phyloP scores from a whole-genome alignment of 2,888 invertebrate species.

The Phalangium opilio region DNA sequence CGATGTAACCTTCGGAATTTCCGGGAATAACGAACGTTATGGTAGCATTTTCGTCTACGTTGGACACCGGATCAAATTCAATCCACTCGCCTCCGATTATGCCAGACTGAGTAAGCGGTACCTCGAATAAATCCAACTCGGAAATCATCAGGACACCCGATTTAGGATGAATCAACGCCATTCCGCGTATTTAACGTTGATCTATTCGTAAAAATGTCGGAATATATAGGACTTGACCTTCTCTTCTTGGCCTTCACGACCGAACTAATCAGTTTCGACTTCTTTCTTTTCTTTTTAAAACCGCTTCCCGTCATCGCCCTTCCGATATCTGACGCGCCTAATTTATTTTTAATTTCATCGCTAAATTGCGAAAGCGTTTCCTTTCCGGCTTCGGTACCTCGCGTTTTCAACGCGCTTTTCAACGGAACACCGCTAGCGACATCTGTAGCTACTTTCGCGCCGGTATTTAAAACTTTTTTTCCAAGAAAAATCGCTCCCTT shows the following conservation, averaged over 20 bases:
- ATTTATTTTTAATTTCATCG: too few relatives aligned
- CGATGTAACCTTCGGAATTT: constrained; percentile 7
- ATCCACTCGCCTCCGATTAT: constrained; percentile 9
- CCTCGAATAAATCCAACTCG: constrained; percentile 8
- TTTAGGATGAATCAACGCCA: too few relatives aligned
- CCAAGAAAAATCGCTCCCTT: constrained; percentile 6
- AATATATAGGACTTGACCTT: too few relatives aligned
- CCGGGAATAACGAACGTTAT: constrained; percentile 8
- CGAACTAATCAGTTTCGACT: constrained; percentile 2
- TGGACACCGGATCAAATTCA: constrained; percentile 9
- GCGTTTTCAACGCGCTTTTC: background rate
- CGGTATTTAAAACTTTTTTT: constrained; percentile 5
- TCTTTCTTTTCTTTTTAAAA: constrained; percentile 8
- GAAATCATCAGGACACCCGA: constrained; percentile 1
- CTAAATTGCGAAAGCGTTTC: too few relatives aligned
- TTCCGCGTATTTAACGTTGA: too few relatives aligned
- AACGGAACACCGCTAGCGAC: constrained; percentile 3
- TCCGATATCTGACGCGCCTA: too few relatives aligned
- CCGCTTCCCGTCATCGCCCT: constrained; percentile 8
- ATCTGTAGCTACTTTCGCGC: constrained; percentile 4
- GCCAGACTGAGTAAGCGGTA: constrained; percentile 7
- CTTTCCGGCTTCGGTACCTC: constrained; percentile 2
- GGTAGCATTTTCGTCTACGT: constrained; percentile 8
- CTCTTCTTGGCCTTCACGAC: too few relatives aligned
- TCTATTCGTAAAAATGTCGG: too few relatives aligned